Base-by-base conservation (phyloP, 2,113 vertebrate genomes). In the Cygnus atratus region DNA sequence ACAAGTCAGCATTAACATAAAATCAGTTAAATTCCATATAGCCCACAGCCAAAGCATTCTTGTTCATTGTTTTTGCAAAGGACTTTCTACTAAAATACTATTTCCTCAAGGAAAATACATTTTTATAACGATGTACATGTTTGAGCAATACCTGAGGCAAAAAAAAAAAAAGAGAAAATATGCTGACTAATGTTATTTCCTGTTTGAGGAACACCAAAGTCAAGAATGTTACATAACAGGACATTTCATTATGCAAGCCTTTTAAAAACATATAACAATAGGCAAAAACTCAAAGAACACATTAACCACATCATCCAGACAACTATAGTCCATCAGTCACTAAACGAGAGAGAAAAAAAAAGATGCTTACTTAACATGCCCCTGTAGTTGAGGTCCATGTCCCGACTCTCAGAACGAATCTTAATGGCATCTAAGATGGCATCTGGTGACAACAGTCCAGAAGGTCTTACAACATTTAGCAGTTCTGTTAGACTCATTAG, bases 361-460 rank as follows among this genome's bases (percentile, higher is more conserved):
- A 76, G 74, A 77, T 71, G 97, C 99, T 98, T 87, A 99, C 99
- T 98, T 84, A 99, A 98, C 99, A 99, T 99, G 95, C 99, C 99
- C 55, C 99, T 98, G 84, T 99, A 99, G 98, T 99, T 99, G 26
- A 99, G 99, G 96, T 99, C 99, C 99, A 99, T 99, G 97, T 99
- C 99, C 31, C 99, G 98, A 97, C 99, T 99, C 97, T 99, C 99
- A 0, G 99, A 99, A 73, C 99, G 99, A 41, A 98, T 98, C 98
- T 99, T 99, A 94, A 99, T 99, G 95, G 99, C 99, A 92, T 99
- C 99, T 85, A 99, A 97, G 96, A 99, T 99, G 92, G 99, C 98
- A 83, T 99, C 99, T 4, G 99, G 99, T 94, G 98, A 99, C 95
- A 99, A 95, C 13, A 99, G 97, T 58, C 98, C 98, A 0, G 99